phyloP scores from a whole-genome alignment of 2,888 invertebrate genomes.

The Mythimna albipuncta region DNA sequence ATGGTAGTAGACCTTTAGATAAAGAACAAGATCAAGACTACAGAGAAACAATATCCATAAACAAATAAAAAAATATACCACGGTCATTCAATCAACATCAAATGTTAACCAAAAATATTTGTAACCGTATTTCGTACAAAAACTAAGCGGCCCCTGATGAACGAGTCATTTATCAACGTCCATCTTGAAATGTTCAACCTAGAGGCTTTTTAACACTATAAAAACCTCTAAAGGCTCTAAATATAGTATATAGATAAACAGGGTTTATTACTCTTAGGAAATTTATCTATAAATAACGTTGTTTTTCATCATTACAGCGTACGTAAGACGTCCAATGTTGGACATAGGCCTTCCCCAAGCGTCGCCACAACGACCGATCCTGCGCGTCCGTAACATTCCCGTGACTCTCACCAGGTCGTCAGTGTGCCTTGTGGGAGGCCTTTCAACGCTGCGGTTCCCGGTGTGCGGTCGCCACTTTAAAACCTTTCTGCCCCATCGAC shows the following conservation, averaged over 20 bases:
- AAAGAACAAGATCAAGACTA: not conserved
- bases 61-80: not conserved
- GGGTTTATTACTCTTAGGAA: slow-evolving; percentile 10
- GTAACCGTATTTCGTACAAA: slow-evolving; percentile 29
- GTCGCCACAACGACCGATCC: no score
- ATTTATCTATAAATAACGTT: not conserved
- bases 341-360: no score
- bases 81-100: slow-evolving; percentile 20
- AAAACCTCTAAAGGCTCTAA: not conserved
- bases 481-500: no score
- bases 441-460: no score
- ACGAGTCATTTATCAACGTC: slow-evolving; percentile 55
- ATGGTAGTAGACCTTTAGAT: no score
- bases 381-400: no score
- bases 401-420: no score
- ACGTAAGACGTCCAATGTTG: no score
- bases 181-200: slow-evolving; percentile 7
- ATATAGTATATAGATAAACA: not conserved
- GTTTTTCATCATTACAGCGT: no score
- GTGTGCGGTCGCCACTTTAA: no score
- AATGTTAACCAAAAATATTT: slow-evolving; percentile 22
- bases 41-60: not conserved
- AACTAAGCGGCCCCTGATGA: slow-evolving; percentile 24
- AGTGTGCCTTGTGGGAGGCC: no score
- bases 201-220: slow-evolving; percentile 17